Conservation (phyloP, 2,113 vertebrate species). For the Rhinoptilus africanus region DNA sequence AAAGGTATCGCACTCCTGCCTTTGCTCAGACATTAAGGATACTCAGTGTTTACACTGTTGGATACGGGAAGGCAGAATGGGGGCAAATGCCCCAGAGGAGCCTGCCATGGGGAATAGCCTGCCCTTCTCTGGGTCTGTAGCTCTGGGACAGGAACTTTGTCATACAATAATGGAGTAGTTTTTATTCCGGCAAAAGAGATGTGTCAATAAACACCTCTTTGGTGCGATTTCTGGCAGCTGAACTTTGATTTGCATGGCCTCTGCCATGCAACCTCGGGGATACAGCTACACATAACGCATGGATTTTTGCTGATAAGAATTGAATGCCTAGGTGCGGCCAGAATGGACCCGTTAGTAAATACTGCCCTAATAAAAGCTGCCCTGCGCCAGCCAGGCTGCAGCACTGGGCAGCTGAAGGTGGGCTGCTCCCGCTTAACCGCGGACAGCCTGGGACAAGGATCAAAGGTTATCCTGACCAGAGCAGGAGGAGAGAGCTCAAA, state of each 20-base stretch:
- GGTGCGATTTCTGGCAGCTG: not conserved
- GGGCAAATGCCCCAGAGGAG: not conserved
- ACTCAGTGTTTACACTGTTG: not conserved
- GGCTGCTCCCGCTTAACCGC: accelerated
- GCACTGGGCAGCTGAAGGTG: not conserved
- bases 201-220: slow-evolving; percentile 36
- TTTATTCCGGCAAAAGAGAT: not conserved
- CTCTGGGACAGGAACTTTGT: not conserved
- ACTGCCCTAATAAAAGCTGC: not conserved
- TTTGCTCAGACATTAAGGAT: not conserved
- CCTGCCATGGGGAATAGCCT: not conserved
- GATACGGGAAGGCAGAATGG: not conserved
- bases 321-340: not conserved
- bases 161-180: not conserved
- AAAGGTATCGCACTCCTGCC: not conserved
- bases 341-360: not conserved
- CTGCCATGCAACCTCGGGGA: not conserved
- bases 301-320: slow-evolving; percentile 32
- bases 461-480: not conserved
- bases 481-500: not conserved
- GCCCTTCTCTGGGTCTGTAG: not conserved
- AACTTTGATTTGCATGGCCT: not conserved
- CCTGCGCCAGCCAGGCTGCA: not conserved
- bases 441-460: not conserved
- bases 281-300: not conserved